Conservation (phyloP, 2,113 vertebrate species). For the Protobothrops flavoviridis region DNA sequence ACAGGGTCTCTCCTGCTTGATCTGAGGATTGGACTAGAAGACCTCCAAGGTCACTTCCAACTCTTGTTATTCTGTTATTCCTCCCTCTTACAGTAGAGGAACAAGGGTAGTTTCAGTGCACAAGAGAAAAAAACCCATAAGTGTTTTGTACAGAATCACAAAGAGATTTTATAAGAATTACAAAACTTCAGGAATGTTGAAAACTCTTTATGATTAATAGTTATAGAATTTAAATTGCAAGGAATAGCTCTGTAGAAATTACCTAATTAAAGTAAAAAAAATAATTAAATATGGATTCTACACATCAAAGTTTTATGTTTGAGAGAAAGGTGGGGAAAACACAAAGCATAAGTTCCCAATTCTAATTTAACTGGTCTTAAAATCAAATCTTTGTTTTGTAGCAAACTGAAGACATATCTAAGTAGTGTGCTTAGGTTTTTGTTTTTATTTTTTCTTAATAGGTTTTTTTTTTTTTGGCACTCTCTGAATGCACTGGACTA, state of each 20-base stretch:
- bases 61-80: neutral
- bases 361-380: neutral
- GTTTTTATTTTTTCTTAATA: neutral
- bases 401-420: neutral
- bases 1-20: neutral
- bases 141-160: neutral
- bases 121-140: neutral
- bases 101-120: neutral
- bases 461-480: neutral
- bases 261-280: neutral
- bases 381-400: slow-evolving; percentile 4
- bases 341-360: neutral
- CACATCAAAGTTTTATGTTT: neutral
- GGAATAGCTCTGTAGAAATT: neutral
- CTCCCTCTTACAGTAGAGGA: neutral
- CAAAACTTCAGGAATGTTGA: neutral
- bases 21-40: neutral
- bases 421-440: neutral
- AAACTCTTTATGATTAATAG: neutral
- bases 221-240: neutral
- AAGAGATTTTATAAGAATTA: neutral
- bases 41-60: neutral
- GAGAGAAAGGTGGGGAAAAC: neutral
- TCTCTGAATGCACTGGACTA: neutral
- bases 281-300: neutral